These are phyloP conservation scores for Hydraecia micacea DNA, from an alignment of 2,888 invertebrate species.

Conservation along the genomic window DNA sequence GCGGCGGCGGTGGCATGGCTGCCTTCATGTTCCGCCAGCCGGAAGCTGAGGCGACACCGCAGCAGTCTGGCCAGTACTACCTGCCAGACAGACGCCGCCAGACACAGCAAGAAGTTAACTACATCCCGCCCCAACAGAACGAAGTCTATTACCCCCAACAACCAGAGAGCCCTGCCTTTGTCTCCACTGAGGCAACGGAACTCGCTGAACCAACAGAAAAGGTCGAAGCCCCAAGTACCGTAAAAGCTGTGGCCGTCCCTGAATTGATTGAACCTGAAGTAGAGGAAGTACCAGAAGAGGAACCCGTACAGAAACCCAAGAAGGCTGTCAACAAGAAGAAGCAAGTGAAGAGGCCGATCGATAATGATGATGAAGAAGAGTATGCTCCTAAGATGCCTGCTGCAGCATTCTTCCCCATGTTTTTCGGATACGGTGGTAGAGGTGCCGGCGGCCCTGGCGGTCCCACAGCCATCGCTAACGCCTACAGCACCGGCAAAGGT, in stretches of 20 bases:
- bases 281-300: constrained; percentile 83
- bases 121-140: constrained; percentile 82
- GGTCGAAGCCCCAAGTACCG: constrained; percentile 78
- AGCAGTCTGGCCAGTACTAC: constrained; percentile 83
- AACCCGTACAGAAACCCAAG: constrained; percentile 77
- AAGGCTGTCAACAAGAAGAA: constrained; percentile 77
- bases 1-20: constrained; percentile 82
- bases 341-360: constrained; percentile 80
- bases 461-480: constrained; percentile 93
- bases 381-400: constrained; percentile 85
- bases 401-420: constrained; percentile 92
- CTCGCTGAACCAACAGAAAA: constrained; percentile 81
- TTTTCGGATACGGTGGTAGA: constrained; percentile 89
- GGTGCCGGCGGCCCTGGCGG: constrained; percentile 90
- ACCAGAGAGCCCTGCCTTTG: constrained; percentile 74
- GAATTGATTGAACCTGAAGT: constrained; percentile 82
- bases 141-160: constrained; percentile 83
- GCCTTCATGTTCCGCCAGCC: constrained; percentile 84
- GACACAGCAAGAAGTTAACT: constrained; percentile 78
- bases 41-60: constrained; percentile 69
- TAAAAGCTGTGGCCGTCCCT: constrained; percentile 75
- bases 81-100: constrained; percentile 84
- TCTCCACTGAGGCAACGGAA: constrained; percentile 77
- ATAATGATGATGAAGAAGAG: constrained; percentile 89
- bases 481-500: constrained; percentile 93